These are phyloP conservation scores for Drosophila truncata DNA, from an alignment of 1,140 invertebrate genomes.

Conservation along the genomic window DNA sequence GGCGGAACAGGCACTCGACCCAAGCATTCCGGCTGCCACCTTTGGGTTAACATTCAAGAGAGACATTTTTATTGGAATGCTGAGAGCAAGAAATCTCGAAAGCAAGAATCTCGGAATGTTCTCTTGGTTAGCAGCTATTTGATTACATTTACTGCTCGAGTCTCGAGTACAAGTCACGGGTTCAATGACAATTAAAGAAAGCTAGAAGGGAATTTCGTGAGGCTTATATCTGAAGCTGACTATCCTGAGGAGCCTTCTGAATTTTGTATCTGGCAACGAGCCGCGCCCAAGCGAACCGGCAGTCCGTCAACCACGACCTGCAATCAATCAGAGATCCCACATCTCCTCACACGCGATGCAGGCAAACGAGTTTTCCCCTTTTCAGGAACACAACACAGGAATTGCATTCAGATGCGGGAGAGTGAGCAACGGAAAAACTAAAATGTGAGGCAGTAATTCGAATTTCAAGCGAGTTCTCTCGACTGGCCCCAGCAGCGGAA, in stretches of 20 bases:
- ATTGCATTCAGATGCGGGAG: not conserved
- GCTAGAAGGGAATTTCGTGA: not conserved
- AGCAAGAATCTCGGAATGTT: conserved; percentile 14
- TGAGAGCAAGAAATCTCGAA: not conserved
- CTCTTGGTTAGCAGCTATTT: conserved; percentile 10
- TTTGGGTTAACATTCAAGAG: conserved; percentile 5
- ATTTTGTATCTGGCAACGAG: not conserved
- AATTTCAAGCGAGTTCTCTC: not conserved
- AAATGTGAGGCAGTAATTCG: conserved; percentile 18
- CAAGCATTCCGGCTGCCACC: conserved; percentile 14
- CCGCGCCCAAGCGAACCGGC: conserved; percentile 32
- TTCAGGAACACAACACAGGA: not conserved
- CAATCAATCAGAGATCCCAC: conserved; percentile 53
- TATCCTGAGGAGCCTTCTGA: not conserved
- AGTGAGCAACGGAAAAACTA: conserved; percentile 2
- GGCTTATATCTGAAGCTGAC: too few relatives aligned
- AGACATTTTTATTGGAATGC: not conserved
- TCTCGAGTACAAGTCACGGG: conserved; percentile 47
- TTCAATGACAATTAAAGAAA: conserved; percentile 51
- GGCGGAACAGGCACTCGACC: not conserved
- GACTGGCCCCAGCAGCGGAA: conserved; percentile 11
- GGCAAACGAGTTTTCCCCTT: conserved; percentile 23
- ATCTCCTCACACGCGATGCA: not conserved
- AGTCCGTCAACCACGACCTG: conserved; percentile 36
- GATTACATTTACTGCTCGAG: conserved; percentile 43